Percentiles rank a stretch among this genome's conserved stretches.
phyloP scores from a whole-genome alignment of 2,797 vertebrate genomes.

The Tachyglossus aculeatus region DNA sequence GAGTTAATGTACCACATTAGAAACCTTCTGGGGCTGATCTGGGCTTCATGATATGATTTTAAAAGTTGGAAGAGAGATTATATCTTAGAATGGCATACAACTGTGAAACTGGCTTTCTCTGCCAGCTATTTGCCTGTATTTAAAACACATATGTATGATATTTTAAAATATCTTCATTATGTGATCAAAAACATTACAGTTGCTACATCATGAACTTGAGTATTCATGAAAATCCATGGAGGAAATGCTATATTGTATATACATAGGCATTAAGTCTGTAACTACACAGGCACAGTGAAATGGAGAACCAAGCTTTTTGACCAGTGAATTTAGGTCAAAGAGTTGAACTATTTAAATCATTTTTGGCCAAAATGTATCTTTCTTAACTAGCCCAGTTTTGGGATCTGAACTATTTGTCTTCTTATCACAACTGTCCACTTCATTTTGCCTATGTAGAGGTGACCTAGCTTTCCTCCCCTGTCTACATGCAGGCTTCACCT shows the following conservation, averaged over 20 bases:
- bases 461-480: too few relatives aligned
- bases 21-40: slow-evolving; percentile 33
- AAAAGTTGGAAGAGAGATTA: slow-evolving; percentile 47
- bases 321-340: too few relatives aligned
- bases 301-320: too few relatives aligned
- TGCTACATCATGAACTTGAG: slow-evolving; percentile 61
- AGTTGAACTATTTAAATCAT: too few relatives aligned
- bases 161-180: slow-evolving; percentile 68
- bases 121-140: slow-evolving; percentile 68
- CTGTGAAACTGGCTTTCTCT: slow-evolving; percentile 52
- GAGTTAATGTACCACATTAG: slow-evolving; percentile 6
- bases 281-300: too few relatives aligned
- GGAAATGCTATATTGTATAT: slow-evolving; percentile 40
- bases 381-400: too few relatives aligned
- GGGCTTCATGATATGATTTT: slow-evolving; percentile 56
- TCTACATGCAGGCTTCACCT: too few relatives aligned
- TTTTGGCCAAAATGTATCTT: too few relatives aligned
- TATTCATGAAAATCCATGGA: slow-evolving; percentile 64
- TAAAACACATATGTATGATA: slow-evolving; percentile 65
- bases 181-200: slow-evolving; percentile 64
- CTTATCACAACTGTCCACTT: too few relatives aligned
- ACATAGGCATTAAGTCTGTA: slow-evolving; percentile 22
- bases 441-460: too few relatives aligned
- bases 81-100: slow-evolving; percentile 58
- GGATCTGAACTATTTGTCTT: too few relatives aligned